A percentile compares a stretch with the other conserved stretches of the same genome.
These are phyloP conservation scores for Drosophila persimilis DNA, from an alignment of 1,140 invertebrate species.

Conservation along the genomic window DNA sequence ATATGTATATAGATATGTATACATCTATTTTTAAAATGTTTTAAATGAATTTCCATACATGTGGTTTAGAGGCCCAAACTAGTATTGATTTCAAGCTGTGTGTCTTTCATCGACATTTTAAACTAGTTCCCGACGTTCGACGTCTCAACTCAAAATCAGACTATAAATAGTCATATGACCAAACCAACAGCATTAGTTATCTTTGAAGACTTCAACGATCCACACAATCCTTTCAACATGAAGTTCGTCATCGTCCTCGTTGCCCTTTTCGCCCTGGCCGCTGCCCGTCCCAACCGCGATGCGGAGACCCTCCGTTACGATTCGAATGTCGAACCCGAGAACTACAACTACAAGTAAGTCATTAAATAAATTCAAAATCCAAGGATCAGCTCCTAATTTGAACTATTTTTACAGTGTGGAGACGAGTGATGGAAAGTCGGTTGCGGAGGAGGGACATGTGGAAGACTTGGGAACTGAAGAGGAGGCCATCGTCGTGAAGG, in stretches of 20 bases:
- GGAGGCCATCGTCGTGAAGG: conserved; percentile 43
- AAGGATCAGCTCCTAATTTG: too few relatives aligned
- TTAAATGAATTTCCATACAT: too few relatives aligned
- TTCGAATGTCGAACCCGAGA: conserved; percentile 74
- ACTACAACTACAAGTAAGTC: neutral
- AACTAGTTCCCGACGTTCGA: conserved; percentile 5
- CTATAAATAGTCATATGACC: conserved; percentile 12
- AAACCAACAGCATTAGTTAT: conserved; percentile 27
- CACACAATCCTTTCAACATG: conserved; percentile 49
- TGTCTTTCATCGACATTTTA: neutral
- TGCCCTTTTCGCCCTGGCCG: conserved; percentile 48
- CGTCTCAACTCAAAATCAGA: neutral
- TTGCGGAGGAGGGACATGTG: conserved; percentile 42
- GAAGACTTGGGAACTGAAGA: conserved; percentile 16
- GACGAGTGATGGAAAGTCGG: conserved; percentile 85
- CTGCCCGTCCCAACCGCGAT: neutral
- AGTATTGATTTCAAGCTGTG: too few relatives aligned
- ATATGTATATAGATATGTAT: too few relatives aligned
- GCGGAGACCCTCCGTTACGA: neutral
- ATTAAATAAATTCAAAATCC: too few relatives aligned
- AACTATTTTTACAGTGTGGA: conserved; percentile 79
- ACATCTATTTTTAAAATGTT: too few relatives aligned
- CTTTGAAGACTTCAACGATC: conserved; percentile 44
- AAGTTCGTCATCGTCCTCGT: conserved; percentile 63
- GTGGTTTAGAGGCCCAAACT: too few relatives aligned